Percentiles rank a stretch among this genome's conserved stretches.
These are phyloP conservation scores for Podarcis siculus DNA, from an alignment of 2,797 vertebrate genomes.

Conservation along the genomic window DNA sequence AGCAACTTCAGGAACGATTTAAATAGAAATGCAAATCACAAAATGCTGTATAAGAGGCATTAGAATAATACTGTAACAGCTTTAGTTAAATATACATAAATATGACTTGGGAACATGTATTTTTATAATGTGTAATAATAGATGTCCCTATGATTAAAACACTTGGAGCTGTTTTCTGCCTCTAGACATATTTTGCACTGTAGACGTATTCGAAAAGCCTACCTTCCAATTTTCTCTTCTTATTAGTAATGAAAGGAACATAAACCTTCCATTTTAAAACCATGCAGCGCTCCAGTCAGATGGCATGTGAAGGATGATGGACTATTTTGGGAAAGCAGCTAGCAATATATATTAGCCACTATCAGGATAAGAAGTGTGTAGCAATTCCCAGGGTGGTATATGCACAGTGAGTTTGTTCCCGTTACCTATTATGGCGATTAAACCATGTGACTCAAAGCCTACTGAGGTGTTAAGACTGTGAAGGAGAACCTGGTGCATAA, in stretches of 20 bases:
- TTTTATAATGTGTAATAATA: constrained; percentile 46
- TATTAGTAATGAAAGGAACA: constrained; percentile 9
- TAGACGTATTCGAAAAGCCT: neutral
- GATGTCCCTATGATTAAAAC: constrained; percentile 46
- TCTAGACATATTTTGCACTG: neutral
- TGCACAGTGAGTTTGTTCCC: neutral
- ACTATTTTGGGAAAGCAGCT: neutral
- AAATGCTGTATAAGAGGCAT: neutral
- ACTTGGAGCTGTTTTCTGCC: constrained; percentile 35
- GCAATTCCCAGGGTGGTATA: neutral
- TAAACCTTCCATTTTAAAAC: neutral
- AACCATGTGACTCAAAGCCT: neutral
- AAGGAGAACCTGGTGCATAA: too few species aligned
- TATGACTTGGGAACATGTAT: constrained; percentile 33
- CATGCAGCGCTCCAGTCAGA: neutral
- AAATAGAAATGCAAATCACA: constrained; percentile 48
- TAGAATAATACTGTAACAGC: constrained; percentile 32
- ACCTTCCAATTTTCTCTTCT: constrained; percentile 21
- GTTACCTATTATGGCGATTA: neutral
- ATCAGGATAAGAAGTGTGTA: neutral
- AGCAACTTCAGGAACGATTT: constrained; percentile 30
- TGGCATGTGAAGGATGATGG: neutral
- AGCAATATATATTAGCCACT: constrained; percentile 3
- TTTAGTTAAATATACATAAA: constrained; percentile 42
- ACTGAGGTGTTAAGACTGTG: neutral